phyloP scores from a whole-genome alignment of 2,113 vertebrate species.

The Cebidichthys violaceus region DNA sequence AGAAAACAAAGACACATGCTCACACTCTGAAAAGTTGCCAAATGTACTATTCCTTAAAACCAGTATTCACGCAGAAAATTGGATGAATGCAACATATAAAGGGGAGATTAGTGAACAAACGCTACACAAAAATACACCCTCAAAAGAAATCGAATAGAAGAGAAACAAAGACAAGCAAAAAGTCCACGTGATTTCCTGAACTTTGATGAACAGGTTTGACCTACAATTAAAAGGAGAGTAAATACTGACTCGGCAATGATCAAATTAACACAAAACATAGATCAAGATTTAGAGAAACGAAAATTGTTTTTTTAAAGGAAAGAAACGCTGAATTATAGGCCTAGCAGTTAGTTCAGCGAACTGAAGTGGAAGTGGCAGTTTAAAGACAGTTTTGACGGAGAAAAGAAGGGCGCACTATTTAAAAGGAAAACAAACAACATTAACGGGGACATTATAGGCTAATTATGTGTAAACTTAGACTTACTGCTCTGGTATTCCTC shows the following conservation, averaged over 20 bases:
- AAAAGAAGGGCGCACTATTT: background rate
- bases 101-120: background rate
- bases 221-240: background rate
- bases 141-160: background rate
- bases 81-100: background rate
- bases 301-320: background rate
- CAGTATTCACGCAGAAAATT: background rate
- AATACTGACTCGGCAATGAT: background rate
- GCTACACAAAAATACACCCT: background rate
- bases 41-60: background rate
- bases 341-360: too few relatives aligned
- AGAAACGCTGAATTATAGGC: background rate
- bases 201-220: background rate
- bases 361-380: too few relatives aligned
- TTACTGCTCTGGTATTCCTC: constrained; percentile 85
- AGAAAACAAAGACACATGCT: background rate
- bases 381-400: too few relatives aligned
- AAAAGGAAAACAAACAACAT: background rate
- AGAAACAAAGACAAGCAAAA: background rate
- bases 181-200: background rate
- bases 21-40: background rate
- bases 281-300: background rate
- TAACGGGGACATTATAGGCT: background rate
- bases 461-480: constrained; percentile 14
- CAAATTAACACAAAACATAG: background rate